Base-by-base conservation (phyloP, 1,140 invertebrate genomes). In the Drosophila kanapiae region DNA sequence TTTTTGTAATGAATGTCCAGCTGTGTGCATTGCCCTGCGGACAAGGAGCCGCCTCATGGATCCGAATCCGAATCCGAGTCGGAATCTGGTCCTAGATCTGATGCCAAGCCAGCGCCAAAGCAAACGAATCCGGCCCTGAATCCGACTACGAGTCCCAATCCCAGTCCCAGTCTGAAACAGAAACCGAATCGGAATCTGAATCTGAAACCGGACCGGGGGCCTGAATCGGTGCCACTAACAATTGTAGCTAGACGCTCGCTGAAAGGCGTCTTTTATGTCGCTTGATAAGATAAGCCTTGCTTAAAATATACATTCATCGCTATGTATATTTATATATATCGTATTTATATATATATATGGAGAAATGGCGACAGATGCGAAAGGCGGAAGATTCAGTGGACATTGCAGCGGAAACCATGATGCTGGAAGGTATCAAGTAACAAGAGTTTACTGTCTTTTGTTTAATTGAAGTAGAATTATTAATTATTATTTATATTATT, bases 1-100 rank as follows among this genome's bases (percentile, higher is more conserved):
- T 87, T 87, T 87, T 90, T 88, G 84, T 87, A 87, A 87, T 87
- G 84, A 87, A 87, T 87, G 85, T 87, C 84, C 84, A 87, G 84
- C 85, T 87, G 84, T 87, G 84, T 88, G 85, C 77, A 88, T 80
- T 84, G 76, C 84, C 83, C 84, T 79, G 76, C 84, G 72, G 83
- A 78, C 76, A 62, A 72, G 76, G 69, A 77, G 47, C 37, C 35
- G 31, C 57, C 40, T 27, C 18, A 56, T 62, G 54, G 40, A 33
- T 40, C 58, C 45, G 40, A 27, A 53, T 48, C 68, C 48, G 29
- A 62, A 64, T 61, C 62, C 62, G 57, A 62, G 58, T 51, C 53
- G 47, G 47, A 38, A 60, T 48, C 68, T 35, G 53, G 72, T 3
- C 37, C 58, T 18, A 74, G 63, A 81, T 71, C 70, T 63, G 63